These are phyloP conservation scores for Rotaria macrura DNA, from an alignment of 2,888 invertebrate genomes.

Conservation along the genomic window DNA sequence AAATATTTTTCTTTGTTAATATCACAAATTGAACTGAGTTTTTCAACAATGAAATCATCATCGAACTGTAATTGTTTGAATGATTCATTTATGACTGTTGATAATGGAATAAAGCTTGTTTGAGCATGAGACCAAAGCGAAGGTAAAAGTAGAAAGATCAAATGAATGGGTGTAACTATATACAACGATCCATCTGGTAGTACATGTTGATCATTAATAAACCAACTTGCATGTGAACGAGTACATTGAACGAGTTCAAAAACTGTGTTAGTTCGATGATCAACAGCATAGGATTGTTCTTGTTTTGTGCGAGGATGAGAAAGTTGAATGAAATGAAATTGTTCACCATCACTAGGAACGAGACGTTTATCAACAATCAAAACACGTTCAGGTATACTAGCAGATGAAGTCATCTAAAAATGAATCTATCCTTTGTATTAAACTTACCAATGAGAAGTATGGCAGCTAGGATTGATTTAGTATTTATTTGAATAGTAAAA, in stretches of 20 bases:
- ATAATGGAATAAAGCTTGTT: background rate
- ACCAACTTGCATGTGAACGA: background rate
- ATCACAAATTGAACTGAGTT: background rate
- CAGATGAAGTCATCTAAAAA: background rate
- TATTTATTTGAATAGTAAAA: background rate
- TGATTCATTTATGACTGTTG: background rate
- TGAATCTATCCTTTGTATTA: background rate
- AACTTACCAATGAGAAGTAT: background rate
- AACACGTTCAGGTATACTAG: background rate
- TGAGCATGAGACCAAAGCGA: background rate
- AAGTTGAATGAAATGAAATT: background rate
- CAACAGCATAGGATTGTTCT: background rate
- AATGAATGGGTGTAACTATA: background rate
- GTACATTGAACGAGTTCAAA: background rate
- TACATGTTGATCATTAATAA: background rate
- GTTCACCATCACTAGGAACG: background rate
- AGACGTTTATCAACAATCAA: constrained; percentile 5
- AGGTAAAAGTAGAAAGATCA: background rate
- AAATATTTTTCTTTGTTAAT: background rate
- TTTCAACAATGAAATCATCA: background rate
- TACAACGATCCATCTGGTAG: background rate
- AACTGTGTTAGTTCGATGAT: background rate
- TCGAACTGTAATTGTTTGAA: background rate
- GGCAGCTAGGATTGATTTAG: background rate
- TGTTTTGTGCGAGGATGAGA: background rate